Evolutionary conservation across 1,140 invertebrate species (phyloP).

Genomic region (honey bee (Apis mellifera)): DNA sequence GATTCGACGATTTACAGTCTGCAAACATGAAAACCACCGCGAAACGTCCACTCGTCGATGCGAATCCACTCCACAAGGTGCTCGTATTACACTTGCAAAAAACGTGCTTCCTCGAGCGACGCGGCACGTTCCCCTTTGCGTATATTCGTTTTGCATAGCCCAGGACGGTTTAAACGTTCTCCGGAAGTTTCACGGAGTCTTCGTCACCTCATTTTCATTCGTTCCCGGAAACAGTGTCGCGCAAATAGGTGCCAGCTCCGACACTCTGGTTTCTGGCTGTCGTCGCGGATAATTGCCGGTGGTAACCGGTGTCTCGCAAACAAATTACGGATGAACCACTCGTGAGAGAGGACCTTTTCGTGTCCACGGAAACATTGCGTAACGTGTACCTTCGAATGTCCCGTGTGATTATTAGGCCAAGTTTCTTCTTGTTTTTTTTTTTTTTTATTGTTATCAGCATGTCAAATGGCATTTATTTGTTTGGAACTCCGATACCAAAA

Average conservation of each 20-base stretch:
- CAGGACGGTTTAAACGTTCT: conserved; percentile 17
- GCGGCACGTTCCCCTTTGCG: background rate
- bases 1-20: background rate
- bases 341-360: conserved; percentile 4
- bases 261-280: conserved; percentile 4
- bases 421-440: no score
- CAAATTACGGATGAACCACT: conserved; percentile 36
- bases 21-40: background rate
- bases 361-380: background rate
- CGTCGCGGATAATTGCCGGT: conserved; percentile 33
- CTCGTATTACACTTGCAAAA: conserved; percentile 29
- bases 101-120: conserved; percentile 1
- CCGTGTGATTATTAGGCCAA: no score
- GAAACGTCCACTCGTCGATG: background rate
- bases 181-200: conserved; percentile 29
- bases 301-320: conserved; percentile 20
- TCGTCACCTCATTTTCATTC: conserved; percentile 46
- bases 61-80: background rate
- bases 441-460: no score
- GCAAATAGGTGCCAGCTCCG: conserved; percentile 28
- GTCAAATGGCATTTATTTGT: no score
- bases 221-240: conserved; percentile 42
- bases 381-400: background rate
- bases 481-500: no score
- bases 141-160: conserved; percentile 24